phyloP scores from a whole-genome alignment of 2,888 invertebrate genomes.

The Cephus rjabovi region DNA sequence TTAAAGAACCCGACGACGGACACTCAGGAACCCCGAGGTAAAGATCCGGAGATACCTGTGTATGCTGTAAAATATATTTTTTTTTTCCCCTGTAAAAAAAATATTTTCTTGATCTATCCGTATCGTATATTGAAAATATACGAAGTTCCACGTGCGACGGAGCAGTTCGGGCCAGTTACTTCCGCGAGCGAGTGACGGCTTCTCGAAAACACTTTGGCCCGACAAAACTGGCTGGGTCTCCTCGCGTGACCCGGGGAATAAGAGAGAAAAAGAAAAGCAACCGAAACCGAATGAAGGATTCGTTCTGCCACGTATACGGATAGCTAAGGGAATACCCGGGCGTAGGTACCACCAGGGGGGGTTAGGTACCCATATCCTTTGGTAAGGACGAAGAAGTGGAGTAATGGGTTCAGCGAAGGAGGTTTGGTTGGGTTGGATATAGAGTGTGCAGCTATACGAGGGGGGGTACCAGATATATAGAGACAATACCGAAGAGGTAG shows the following conservation, averaged over 20 bases:
- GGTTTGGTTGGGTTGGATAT: not conserved
- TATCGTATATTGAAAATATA: too few relatives aligned
- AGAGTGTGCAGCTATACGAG: not conserved
- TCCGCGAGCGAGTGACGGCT: not conserved
- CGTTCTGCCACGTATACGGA: not conserved
- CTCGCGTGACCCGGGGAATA: not conserved
- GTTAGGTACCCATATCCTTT: not conserved
- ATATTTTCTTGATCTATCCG: too few relatives aligned
- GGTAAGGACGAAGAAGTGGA: not conserved
- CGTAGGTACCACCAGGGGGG: not conserved
- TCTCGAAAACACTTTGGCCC: not conserved
- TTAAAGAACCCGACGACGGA: not conserved
- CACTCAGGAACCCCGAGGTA: too few relatives aligned
- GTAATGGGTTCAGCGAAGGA: not conserved
- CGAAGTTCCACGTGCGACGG: not conserved
- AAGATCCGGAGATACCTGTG: too few relatives aligned
- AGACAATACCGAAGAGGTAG: constrained; percentile 2
- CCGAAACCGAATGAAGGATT: not conserved
- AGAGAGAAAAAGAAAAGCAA: not conserved
- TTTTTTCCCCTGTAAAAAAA: too few relatives aligned
- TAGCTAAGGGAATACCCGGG: not conserved
- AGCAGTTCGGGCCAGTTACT: not conserved
- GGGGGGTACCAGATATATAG: not conserved
- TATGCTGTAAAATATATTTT: too few relatives aligned
- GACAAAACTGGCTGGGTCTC: not conserved